Conservation (phyloP, 2,888 invertebrate genomes). For the Acanthopleura granulata region DNA sequence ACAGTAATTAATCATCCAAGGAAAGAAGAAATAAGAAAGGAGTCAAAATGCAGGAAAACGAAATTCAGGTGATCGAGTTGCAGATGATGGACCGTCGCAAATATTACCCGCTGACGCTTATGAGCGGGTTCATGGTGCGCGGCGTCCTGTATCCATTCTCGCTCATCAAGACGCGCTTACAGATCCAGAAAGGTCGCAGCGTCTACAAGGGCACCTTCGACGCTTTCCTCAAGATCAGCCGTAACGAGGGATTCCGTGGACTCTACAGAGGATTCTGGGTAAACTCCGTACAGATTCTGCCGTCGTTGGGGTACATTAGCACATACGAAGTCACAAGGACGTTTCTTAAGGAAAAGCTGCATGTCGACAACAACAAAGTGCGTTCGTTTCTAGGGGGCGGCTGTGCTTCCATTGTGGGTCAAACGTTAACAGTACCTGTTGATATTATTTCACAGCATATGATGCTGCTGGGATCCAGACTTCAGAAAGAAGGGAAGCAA, state of each 20-base stretch:
- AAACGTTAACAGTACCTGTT: conserved; percentile 95
- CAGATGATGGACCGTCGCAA: conserved; percentile 97
- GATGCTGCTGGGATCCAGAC: conserved; percentile 84
- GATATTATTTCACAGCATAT: conserved; percentile 97
- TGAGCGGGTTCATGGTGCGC: conserved; percentile 86
- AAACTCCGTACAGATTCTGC: conserved; percentile 82
- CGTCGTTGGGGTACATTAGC: conserved; percentile 80
- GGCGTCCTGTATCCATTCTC: conserved; percentile 90
- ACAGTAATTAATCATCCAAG: no score
- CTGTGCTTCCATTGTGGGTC: conserved; percentile 91
- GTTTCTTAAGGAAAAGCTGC: conserved; percentile 78
- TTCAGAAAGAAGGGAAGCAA: neutral
- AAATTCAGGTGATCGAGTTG: conserved; percentile 86
- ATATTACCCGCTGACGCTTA: conserved; percentile 92
- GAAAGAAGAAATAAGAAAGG: no score
- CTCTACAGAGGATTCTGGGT: conserved; percentile 96
- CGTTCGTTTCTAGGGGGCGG: conserved; percentile 86
- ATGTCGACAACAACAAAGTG: conserved; percentile 70
- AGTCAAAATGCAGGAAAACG: conserved; percentile 19
- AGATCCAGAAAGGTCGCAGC: conserved; percentile 73
- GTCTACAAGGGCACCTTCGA: conserved; percentile 85
- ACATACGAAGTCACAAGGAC: conserved; percentile 94
- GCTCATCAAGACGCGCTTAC: conserved; percentile 93
- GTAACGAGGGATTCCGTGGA: conserved; percentile 85
- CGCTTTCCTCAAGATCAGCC: conserved; percentile 89